Evolutionary conservation across 2,888 invertebrate genomes (phyloP), one percentile per base, ranked within the genome.

Genomic region (Phaonia tiefii): DNA sequence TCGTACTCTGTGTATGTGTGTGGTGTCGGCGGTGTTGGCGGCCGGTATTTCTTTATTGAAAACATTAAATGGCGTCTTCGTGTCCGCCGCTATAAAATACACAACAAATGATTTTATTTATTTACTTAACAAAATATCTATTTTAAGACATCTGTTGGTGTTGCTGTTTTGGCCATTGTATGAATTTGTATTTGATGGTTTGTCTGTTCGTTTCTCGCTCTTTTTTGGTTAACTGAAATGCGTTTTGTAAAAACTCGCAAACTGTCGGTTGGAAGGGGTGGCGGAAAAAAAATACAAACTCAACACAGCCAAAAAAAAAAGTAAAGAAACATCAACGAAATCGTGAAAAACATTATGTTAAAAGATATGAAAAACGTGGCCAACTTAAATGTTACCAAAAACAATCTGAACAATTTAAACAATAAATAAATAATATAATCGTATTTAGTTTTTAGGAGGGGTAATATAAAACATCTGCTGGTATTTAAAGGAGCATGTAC

Each of bases 41-140:
- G 15, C 20, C 51, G 54, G 5, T 22, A 7, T 25, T 20, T 54
- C 13, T 22, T 25, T 4, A 1, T 54, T 2, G 42, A 20, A 20
- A 69, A 69, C 54, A 65, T 49, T 74, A 71, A 79, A 75, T 79
- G 79, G 74, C 74, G 79, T 75, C 74, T 75, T 70, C 15, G 42
- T 20, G 74, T 58, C 63, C 66, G 65, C 44, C 49, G 44, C 46
- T 74, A 54, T 49, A 42, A 42, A 66, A 58, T 49, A 70, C 70
- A 63, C 17, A 70, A 63, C 54, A 74, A 73, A 74, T 58, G 42
- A 69, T 42, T 63, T 63, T 63, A 72, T 77, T 77, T 77, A 67
- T 73, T 73, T 49, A 44, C 73, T 69, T 69, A 63, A 63, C 63
- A 42, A 63, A 63, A 63, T 42, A 63, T 39, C 63, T 63, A 63